Evolutionary conservation across 2,113 vertebrate species (phyloP), one percentile per base, ranked within the genome.

Genomic region (Oreocharis arfaki): DNA sequence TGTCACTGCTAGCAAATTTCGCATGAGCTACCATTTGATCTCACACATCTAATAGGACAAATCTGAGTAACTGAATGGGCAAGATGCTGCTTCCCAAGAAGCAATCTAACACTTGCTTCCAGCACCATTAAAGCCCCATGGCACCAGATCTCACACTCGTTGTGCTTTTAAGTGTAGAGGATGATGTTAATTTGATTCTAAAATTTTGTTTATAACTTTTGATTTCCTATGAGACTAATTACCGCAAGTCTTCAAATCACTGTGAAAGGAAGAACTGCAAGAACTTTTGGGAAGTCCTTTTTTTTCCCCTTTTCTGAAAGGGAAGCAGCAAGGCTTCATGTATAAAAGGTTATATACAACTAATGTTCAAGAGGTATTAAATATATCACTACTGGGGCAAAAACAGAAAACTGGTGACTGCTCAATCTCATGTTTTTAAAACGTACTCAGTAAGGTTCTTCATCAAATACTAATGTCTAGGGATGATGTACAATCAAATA

Each of bases 211-310:
- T 68, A 44, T 15, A 84, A 82, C 14, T 90, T 93, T 24, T 67
- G 30, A 75, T 77, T 87, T 81, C 76, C 73, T 71, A 9, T 64
- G 80, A 82, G 61, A 95, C 12, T 70, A 90, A 81, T 81, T 78
- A 90, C 68, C 60, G n/a, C 41, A 81, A 84, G 11, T 41, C 55
- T 65, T 84, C 33, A 55, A 63, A 89, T 27, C 24, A 30, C 35
- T 89, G 52, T 24, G 56, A 87, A 86, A 57, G 35, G 33, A 87
- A 83, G 46, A 90, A 68, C 18, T 42, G 16, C 16, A 73, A 69
- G 23, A 95, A 81, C 15, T 93, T 83, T 37, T 3, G 20, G 42
- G 16, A 84, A 88, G 37, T 5, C 1, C n/a, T 44, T 27, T 39
- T 26, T 13, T 13, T 10, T 3, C 16, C 11, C 1, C n/a, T 79